These are phyloP conservation scores for Megaceryle maxima DNA, from an alignment of 2,113 vertebrate genomes.

Conservation along the genomic window DNA sequence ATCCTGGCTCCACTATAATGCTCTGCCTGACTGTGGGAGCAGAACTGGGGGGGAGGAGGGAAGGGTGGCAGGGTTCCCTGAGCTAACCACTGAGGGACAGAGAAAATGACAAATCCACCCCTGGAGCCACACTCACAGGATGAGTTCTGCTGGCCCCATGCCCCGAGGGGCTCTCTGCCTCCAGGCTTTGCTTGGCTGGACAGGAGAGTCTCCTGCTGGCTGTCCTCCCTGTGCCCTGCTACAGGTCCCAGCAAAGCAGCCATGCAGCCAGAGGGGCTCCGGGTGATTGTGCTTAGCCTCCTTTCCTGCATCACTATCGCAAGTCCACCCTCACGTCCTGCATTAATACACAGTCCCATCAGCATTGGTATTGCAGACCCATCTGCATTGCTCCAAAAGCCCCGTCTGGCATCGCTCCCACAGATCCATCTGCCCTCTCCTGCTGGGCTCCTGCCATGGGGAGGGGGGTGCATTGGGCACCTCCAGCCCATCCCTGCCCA, in stretches of 20 bases:
- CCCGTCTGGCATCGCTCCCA: neutral
- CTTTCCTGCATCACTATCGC: neutral
- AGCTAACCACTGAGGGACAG: neutral
- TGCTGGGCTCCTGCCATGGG: neutral
- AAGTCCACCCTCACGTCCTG: neutral
- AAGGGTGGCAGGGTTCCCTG: no score
- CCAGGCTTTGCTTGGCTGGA: neutral
- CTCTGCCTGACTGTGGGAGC: neutral
- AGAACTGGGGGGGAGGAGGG: accelerated
- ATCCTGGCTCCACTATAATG: accelerated
- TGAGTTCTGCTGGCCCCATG: neutral
- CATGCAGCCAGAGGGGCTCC: neutral
- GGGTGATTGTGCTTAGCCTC: neutral
- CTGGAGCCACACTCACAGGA: neutral
- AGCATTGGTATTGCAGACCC: neutral
- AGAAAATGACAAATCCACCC: neutral
- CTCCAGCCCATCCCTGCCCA: neutral
- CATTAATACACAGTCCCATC: neutral
- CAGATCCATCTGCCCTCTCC: neutral
- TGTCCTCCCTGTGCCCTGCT: neutral
- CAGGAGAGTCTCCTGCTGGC: neutral
- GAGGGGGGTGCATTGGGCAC: neutral
- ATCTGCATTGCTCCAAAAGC: neutral
- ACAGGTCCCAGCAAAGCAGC: neutral
- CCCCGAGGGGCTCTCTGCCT: neutral